Evolutionary conservation across 1,140 invertebrate genomes (phyloP), one percentile per base, ranked within the genome.

Genomic region (Steinernema feltiae): DNA sequence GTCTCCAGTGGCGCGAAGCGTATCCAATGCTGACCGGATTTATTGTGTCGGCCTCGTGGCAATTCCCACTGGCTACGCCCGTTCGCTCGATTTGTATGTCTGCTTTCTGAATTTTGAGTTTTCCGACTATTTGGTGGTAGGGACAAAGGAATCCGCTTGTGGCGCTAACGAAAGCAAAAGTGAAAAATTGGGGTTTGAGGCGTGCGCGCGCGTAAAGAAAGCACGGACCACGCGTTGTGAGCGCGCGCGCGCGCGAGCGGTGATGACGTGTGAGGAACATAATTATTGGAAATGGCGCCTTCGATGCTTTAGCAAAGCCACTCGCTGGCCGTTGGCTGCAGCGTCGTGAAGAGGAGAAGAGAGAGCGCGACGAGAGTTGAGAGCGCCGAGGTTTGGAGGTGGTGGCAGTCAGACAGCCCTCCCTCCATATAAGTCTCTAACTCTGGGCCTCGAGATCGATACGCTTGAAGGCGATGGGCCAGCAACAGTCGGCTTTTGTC

Each of bases 401-500:
- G 53, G 53, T 21, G 24, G 15, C 24, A 63, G 15, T 63, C 53
- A 27, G 53, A 63, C 53, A 63, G 53, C 53, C 53, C 24, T 7
- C 53, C 7, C 53, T 27, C 53, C 24, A n/a, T 63, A 63, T 63
- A 63, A 63, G 53, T 63, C 53, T 63, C 53, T 63, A 63, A 63
- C 53, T 63, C 53, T 63, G 53, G 53, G 53, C 53, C 24, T 63
- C 53, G 24, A 63, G 53, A 63, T 63, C 53, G 53, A 63, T 63
- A 63, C 53, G 53, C 53, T 7, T 63, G 2, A 63, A 63, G 53
- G 48, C 29, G 21, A 82, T 82, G 82, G 82, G 82, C 27, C 78
- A 78, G 48, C 82, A 82, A 70, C 79, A 83, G 32, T 83, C 82
- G 30, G 82, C 80, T 48, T 82, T 82, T 72, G 82, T 82, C 3